Percentiles rank a stretch among this genome's conserved stretches.
phyloP scores from a whole-genome alignment of 2,888 invertebrate genomes.

The Campoplex nolae region DNA sequence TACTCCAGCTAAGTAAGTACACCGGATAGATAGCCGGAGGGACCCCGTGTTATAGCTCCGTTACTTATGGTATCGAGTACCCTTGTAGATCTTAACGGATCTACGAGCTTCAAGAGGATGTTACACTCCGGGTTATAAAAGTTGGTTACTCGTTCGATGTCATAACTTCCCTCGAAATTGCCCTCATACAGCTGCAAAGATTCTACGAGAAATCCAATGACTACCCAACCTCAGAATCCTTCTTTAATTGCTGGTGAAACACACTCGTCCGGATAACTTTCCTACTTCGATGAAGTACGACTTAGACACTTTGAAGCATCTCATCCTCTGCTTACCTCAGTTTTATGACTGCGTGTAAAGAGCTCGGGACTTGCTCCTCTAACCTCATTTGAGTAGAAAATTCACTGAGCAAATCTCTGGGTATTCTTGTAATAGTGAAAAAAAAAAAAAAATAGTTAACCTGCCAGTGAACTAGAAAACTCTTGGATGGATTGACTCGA shows the following conservation, averaged over 20 bases:
- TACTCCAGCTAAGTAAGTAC: constrained; percentile 28
- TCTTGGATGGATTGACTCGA: not conserved
- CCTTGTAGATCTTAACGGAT: constrained; percentile 11
- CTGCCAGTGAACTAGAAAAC: not conserved
- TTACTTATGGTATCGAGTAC: constrained; percentile 26
- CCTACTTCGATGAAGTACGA: constrained; percentile 29
- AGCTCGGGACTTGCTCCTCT: not conserved
- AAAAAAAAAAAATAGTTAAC: not conserved
- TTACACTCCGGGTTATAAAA: constrained; percentile 14
- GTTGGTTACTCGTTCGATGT: constrained; percentile 21
- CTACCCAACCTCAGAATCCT: not conserved
- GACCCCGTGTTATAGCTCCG: constrained; percentile 1
- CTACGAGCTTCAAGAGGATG: constrained; percentile 26
- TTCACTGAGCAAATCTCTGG: constrained; percentile 8
- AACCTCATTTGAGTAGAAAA: constrained; percentile 28
- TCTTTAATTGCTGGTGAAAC: constrained; percentile 27
- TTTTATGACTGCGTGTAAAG: constrained; percentile 27
- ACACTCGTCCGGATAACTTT: constrained; percentile 27
- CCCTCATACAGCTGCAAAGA: constrained; percentile 5
- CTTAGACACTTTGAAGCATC: not conserved
- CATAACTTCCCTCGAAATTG: constrained; percentile 2
- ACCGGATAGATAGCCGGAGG: not conserved
- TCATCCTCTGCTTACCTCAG: constrained; percentile 1
- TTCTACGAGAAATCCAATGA: constrained; percentile 24
- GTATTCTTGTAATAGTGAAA: not conserved